Conservation (phyloP, 2,797 vertebrate species). For the Protosalanx chinensis region DNA sequence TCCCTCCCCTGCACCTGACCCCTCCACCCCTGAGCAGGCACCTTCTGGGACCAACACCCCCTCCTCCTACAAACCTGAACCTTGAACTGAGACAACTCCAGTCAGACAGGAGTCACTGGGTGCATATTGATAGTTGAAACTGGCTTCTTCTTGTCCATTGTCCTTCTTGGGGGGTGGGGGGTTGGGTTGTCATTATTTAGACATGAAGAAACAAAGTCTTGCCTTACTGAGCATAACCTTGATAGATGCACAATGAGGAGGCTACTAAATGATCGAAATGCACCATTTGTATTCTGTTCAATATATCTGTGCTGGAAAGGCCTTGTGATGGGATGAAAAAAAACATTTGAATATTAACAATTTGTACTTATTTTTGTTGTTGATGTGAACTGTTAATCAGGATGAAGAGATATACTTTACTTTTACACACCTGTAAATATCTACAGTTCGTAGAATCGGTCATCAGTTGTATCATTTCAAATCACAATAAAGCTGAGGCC, state of each 20-base stretch:
- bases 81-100: slow-evolving; percentile 47
- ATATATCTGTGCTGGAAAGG: slow-evolving; percentile 1
- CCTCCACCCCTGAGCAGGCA: slow-evolving; percentile 37
- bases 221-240: background rate
- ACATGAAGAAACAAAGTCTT: background rate
- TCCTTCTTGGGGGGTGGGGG: no score
- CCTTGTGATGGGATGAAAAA: background rate
- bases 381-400: background rate
- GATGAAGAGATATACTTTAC: background rate
- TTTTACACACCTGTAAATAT: background rate
- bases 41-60: slow-evolving; percentile 44
- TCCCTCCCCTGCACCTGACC: slow-evolving; percentile 41
- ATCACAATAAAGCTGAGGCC: background rate
- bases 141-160: background rate
- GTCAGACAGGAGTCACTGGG: background rate
- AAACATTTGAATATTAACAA: slow-evolving; percentile 2
- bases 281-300: background rate
- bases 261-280: background rate
- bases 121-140: background rate
- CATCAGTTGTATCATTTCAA: background rate
- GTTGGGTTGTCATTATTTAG: background rate
- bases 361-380: background rate
- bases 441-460: background rate
- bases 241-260: background rate
- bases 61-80: slow-evolving; percentile 72